Evolutionary conservation across 30 jellyfish, hydroid and myxozoan species (phyloP).

Genomic region (Mastigias papua): DNA sequence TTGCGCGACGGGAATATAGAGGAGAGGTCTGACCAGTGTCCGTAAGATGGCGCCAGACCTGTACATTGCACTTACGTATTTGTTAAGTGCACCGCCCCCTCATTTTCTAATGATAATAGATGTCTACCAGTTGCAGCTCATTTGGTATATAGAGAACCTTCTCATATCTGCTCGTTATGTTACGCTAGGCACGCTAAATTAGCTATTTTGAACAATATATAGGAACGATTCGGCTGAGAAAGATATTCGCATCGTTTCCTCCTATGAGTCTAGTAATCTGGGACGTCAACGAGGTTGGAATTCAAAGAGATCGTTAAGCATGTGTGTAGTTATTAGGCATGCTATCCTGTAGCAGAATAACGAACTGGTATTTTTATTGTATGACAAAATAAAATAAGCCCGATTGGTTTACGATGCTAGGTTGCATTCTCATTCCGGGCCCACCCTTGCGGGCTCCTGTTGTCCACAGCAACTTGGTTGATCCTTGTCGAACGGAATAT

Average conservation of each 20-base stretch:
- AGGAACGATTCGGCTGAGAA: background rate
- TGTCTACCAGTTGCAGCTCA: background rate
- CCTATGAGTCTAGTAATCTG: too few species aligned
- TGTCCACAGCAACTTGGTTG: too few species aligned
- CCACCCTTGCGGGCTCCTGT: too few species aligned
- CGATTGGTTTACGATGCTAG: too few species aligned
- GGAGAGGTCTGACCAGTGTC: background rate
- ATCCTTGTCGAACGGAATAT: too few species aligned
- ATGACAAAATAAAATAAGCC: too few species aligned
- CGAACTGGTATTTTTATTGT: too few species aligned
- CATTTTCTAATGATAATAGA: background rate
- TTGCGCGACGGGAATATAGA: background rate
- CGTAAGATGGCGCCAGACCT: background rate
- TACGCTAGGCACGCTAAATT: background rate
- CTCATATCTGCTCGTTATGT: background rate
- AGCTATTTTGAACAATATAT: background rate
- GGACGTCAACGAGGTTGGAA: too few species aligned
- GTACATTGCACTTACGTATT: background rate
- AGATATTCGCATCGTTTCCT: background rate
- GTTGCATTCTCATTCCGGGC: too few species aligned
- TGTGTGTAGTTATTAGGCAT: too few species aligned
- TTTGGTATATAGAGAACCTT: background rate
- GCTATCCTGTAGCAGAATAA: too few species aligned
- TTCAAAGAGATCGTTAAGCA: too few species aligned
- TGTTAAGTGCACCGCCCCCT: background rate